Base-by-base conservation (phyloP, 30 jellyfish, hydroid and myxozoan genomes). In the Aurelia sp. region DNA sequence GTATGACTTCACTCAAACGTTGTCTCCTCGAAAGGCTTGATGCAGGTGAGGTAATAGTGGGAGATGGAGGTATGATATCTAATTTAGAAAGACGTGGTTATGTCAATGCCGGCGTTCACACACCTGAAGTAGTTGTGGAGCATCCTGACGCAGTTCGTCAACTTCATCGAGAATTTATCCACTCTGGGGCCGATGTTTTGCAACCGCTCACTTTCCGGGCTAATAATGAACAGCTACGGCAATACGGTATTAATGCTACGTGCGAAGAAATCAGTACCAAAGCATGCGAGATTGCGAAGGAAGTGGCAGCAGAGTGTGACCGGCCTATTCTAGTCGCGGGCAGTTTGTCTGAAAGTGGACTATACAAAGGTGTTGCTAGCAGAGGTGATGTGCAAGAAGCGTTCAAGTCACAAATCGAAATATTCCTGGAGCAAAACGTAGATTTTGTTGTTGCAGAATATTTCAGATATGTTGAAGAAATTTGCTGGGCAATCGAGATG, bases 391-490 rank as follows among this genome's bases (percentile, higher is more conserved):
- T 77, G 20, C 86, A 81, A 44, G 78, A 78, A 13, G 94, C 83
- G 58, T 66, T 81, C 40, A 51, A 41, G 47, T 31, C 65, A 4
- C 88, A 63, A 52, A 18, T 82, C 13, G 65, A 82, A 8, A 38
- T 60, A n/a, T 90, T 81, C 63, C 30, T 69, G 63, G 73, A 66
- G 8, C 62, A 69, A 33, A 86, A 74, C 3, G 88, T 82, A 27
- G 97, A 90, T 62, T 82, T 90, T 38, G 84, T 90, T 21, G 71
- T 90, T 16, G 97, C 97, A 16, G 97, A 90, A 93, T 90, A 73
- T 69, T 62, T 81, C 83, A 76, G 88, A 20, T 65, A 82, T 61
- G 48, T 57, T 27, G 97, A 90, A 48, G 94, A 90, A 51, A 80
- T 85, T 51, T 90, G 90, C 72, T 90, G 94, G 97, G 94, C 94